Evolutionary conservation across 1,140 invertebrate species (phyloP), one percentile per base, ranked within the genome.

Genomic region (Brachionus rubens): DNA sequence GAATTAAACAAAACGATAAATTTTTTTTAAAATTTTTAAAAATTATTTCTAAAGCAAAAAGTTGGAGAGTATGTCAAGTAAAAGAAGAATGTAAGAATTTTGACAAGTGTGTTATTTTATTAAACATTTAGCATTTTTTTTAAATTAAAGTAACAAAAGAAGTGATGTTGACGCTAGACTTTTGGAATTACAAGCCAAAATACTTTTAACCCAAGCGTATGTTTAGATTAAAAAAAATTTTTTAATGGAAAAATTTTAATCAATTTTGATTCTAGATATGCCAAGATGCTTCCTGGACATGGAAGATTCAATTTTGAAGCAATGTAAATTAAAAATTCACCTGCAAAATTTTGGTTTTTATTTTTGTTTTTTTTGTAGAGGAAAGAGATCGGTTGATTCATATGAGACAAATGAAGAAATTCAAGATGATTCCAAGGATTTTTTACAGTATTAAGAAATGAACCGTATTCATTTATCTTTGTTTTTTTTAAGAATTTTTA

Each of bases 141-240:
- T 33, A 28, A 10, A 2, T 43, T 12, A 28, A 26, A 54, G 52
- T 28, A 54, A 54, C 19, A 54, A 54, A 12, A 54, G 52, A 33
- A 54, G 52, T 7, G 52, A 54, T 54, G 52, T 54, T n/a, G 52
- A 54, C 33, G 52, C 52, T 54, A 54, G 52, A 54, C 16, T 54
- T 12, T 28, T 54, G 52, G 52, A 54, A 54, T 28, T 54, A 21
- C 52, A 54, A 28, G 52, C 52, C 1, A 54, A 54, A 54, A 54
- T 54, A 28, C 52, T 54, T 2, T n/a, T 54, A 0, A 54, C 26
- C 26, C 26, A 54, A 28, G 33, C 33, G 52, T 54, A 54, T 3
- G 3, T 52, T 52, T 16, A 1, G 21, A 24, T 12, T 24, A 21
- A 52, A 50, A 24, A 7, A 21, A 52, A 24, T 52, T 16, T 16